Evolutionary conservation across 2,888 invertebrate species (phyloP).

Genomic region (Brenthis ino): DNA sequence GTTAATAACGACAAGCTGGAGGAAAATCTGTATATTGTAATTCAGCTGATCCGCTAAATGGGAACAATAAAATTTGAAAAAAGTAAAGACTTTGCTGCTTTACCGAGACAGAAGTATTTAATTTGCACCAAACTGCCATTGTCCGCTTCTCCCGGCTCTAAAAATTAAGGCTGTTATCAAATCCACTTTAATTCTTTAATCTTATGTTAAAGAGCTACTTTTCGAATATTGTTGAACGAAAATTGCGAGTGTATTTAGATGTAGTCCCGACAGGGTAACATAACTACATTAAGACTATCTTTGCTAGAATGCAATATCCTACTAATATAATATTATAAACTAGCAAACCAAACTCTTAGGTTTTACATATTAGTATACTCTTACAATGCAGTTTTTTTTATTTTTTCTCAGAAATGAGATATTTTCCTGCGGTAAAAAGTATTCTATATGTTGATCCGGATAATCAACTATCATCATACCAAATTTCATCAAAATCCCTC

Average conservation of each 20-base stretch:
- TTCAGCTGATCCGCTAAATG: slow-evolving; percentile 15
- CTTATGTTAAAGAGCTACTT: slow-evolving; percentile 27
- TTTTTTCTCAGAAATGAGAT: too few species aligned
- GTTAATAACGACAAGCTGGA: slow-evolving; percentile 1
- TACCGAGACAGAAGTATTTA: slow-evolving; percentile 24
- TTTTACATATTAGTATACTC: too few species aligned
- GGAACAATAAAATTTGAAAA: slow-evolving; percentile 23
- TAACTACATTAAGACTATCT: slow-evolving; percentile 1
- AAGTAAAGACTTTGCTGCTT: slow-evolving; percentile 16
- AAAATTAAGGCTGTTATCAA: slow-evolving; percentile 32
- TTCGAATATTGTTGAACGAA: slow-evolving; percentile 27
- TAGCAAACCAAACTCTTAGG: too few species aligned
- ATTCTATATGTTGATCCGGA: too few species aligned
- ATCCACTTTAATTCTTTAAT: slow-evolving; percentile 32
- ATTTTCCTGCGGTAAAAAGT: too few species aligned
- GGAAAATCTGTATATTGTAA: slow-evolving; percentile 11
- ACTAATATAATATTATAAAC: neutral
- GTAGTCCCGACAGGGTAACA: neutral
- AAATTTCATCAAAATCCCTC: too few species aligned
- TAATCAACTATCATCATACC: too few species aligned
- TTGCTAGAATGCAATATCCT: neutral
- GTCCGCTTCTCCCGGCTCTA: slow-evolving; percentile 27
- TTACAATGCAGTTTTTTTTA: too few species aligned
- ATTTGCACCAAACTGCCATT: slow-evolving; percentile 21
- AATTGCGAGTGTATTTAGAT: slow-evolving; percentile 19